These are phyloP conservation scores for Calcarius lapponicus DNA, from an alignment of 2,797 vertebrate species.

Conservation along the genomic window DNA sequence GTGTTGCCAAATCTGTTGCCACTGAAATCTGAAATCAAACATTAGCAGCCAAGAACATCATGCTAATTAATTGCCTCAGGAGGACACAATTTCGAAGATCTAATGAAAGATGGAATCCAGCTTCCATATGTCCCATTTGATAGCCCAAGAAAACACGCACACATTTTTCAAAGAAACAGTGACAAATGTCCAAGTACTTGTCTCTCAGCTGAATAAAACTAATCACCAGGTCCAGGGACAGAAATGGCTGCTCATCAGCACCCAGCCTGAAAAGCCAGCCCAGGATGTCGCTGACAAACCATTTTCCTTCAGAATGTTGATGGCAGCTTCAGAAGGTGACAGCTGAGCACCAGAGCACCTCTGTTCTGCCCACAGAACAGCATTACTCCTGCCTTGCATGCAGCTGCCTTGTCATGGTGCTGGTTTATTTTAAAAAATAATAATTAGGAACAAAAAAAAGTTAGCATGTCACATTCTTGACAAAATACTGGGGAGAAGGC, in stretches of 20 bases:
- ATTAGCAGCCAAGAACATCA: constrained; percentile 45
- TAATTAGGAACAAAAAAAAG: not conserved
- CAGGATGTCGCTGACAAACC: not conserved
- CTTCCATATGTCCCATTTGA: constrained; percentile 28
- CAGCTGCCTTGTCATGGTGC: not conserved
- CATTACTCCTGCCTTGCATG: not conserved
- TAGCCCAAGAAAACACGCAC: not conserved
- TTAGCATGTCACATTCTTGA: not conserved
- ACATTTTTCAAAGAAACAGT: constrained; percentile 6
- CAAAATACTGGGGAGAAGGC: not conserved
- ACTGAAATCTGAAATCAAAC: constrained; percentile 55
- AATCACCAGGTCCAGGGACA: not conserved
- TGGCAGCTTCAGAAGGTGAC: not conserved
- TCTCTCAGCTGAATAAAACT: not conserved
- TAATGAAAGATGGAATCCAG: constrained; percentile 34
- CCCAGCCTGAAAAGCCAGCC: not conserved
- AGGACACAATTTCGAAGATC: constrained; percentile 32
- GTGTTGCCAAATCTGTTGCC: constrained; percentile 31
- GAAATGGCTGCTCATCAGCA: not conserved
- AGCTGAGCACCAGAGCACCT: not conserved
- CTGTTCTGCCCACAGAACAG: not conserved
- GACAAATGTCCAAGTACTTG: constrained; percentile 4
- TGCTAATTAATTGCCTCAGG: constrained; percentile 38
- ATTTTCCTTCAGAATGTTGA: not conserved
- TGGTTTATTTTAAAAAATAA: not conserved